A percentile compares a stretch with the other conserved stretches of the same genome.
These are phyloP conservation scores for Escarpia spicata DNA, from an alignment of 2,888 invertebrate genomes.

Conservation along the genomic window DNA sequence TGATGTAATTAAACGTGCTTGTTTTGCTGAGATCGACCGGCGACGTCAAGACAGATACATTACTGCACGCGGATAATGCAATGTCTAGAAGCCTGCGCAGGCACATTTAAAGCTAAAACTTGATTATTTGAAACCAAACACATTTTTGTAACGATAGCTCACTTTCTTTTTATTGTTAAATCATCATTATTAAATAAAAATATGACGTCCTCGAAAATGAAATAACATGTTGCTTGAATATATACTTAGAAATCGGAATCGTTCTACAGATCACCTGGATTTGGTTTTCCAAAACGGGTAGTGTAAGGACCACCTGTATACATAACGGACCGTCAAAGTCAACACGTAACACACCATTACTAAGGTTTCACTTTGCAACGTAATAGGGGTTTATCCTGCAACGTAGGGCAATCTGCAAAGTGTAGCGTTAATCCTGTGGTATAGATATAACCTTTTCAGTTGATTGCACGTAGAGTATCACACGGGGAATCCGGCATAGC, in stretches of 20 bases:
- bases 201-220: too few species aligned
- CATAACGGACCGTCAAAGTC: too few species aligned
- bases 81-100: neutral
- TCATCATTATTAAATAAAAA: too few species aligned
- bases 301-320: too few species aligned
- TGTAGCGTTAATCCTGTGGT: neutral
- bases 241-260: too few species aligned
- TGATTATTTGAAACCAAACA: neutral
- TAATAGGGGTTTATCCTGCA: neutral
- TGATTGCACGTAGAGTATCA: neutral
- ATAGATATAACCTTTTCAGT: neutral
- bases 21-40: neutral
- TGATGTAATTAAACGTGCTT: neutral
- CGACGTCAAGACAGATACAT: neutral
- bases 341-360: neutral
- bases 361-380: neutral
- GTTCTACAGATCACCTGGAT: too few species aligned
- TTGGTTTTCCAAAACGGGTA: too few species aligned
- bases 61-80: neutral
- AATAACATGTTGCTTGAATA: too few species aligned
- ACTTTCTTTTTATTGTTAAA: too few species aligned
- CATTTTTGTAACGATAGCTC: too few species aligned
- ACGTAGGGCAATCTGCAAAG: neutral
- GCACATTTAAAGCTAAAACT: neutral
- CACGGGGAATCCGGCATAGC: too few species aligned